Conservation (phyloP, 2,888 invertebrate genomes). For the Ormyrus rosae region DNA sequence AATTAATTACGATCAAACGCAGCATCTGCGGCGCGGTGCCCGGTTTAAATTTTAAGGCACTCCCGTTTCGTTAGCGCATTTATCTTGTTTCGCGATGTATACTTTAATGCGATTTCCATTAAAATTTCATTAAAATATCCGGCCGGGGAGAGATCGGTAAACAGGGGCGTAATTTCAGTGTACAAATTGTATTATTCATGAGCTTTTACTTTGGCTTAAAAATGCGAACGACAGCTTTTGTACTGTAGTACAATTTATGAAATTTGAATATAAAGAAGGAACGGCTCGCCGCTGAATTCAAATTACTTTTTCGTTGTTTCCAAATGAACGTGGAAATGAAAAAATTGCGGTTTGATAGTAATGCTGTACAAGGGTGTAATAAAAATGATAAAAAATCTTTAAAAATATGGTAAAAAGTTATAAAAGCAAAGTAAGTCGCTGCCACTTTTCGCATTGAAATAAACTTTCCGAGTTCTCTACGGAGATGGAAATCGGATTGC, state of each 20-base stretch:
- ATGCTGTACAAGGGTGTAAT: no score
- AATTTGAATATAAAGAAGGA: not conserved
- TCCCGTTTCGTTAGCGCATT: slow-evolving; percentile 17
- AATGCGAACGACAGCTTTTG: not conserved
- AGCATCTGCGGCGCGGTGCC: not conserved
- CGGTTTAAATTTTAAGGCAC: not conserved
- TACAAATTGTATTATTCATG: no score
- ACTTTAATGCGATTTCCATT: no score
- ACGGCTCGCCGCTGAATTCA: not conserved
- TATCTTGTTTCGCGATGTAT: not conserved
- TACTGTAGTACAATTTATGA: not conserved
- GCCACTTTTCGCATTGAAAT: slow-evolving; percentile 42
- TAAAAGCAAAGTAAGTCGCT: slow-evolving; percentile 26
- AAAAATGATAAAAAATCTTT: no score
- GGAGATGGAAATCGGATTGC: slow-evolving; percentile 14
- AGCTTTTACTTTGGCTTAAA: not conserved
- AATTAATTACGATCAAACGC: slow-evolving; percentile 10
- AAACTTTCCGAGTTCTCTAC: slow-evolving; percentile 49
- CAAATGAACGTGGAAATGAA: no score
- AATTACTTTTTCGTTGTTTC: not conserved
- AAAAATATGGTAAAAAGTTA: not conserved
- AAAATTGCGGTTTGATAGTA: no score
- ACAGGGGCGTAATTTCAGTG: no score
- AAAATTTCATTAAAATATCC: no score
- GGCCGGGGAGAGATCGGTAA: no score